These are phyloP conservation scores for Microtus richardsoni DNA, from an alignment of 2,113 vertebrate genomes.

Conservation along the genomic window DNA sequence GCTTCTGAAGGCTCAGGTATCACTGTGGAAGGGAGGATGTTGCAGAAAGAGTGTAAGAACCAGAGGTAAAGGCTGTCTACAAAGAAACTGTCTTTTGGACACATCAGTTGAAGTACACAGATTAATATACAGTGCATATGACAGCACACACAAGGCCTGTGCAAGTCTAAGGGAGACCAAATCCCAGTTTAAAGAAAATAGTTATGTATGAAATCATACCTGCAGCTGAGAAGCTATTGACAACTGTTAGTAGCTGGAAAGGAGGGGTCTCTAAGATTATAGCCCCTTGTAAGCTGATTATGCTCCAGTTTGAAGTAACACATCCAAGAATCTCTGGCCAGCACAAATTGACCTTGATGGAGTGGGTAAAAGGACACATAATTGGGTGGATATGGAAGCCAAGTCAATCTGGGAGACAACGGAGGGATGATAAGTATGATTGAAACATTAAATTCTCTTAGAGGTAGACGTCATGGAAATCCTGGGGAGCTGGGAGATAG, in stretches of 20 bases:
- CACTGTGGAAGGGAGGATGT: not conserved
- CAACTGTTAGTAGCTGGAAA: not conserved
- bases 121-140: not conserved
- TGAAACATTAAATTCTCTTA: not conserved
- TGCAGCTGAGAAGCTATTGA: not conserved
- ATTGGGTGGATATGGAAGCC: not conserved
- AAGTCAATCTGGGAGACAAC: not conserved
- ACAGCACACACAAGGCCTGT: not conserved
- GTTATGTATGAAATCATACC: not conserved
- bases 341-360: not conserved
- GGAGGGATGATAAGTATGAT: not conserved
- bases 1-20: not conserved
- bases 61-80: not conserved
- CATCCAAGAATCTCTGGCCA: not conserved
- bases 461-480: rapidly evolving
- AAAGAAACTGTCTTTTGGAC: not conserved
- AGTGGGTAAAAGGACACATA: not conserved
- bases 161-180: not conserved
- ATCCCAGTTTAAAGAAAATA: not conserved
- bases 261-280: not conserved
- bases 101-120: not conserved
- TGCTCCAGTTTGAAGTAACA: not conserved
- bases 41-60: not conserved
- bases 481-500: too few relatives aligned
- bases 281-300: not conserved